phyloP scores from a whole-genome alignment of 2,888 invertebrate genomes.

The Drosophila birchii region DNA sequence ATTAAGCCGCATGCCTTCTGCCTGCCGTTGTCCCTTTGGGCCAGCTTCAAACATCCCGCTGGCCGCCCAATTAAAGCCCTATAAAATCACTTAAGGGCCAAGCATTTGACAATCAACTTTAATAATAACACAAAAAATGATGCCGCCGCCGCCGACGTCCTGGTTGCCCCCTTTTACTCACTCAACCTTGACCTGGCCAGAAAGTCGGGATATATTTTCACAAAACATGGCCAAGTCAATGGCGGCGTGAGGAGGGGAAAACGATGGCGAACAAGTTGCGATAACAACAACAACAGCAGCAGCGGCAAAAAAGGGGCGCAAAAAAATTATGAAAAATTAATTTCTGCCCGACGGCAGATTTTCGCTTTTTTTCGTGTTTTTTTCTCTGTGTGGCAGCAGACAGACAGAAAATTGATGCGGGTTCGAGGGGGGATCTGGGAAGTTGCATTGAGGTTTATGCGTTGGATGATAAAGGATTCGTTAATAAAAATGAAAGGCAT shows the following conservation, averaged over 20 bases:
- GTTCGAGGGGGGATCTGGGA: constrained; percentile 53
- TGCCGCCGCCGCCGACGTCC: background rate
- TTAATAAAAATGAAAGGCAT: constrained; percentile 38
- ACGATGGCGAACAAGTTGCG: constrained; percentile 72
- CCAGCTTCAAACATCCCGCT: constrained; percentile 56
- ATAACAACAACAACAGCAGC: constrained; percentile 62
- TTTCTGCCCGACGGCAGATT: constrained; percentile 76
- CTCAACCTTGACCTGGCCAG: constrained; percentile 70
- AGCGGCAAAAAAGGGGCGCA: constrained; percentile 65
- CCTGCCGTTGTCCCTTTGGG: constrained; percentile 25
- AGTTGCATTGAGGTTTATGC: constrained; percentile 62
- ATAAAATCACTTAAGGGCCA: constrained; percentile 75
- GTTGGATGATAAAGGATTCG: constrained; percentile 47
- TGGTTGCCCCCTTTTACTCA: constrained; percentile 22
- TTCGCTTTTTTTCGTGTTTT: constrained; percentile 40
- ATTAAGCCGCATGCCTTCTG: constrained; percentile 70
- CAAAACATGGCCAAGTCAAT: constrained; percentile 53
- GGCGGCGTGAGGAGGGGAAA: constrained; percentile 10
- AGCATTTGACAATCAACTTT: constrained; percentile 78
- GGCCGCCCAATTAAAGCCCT: constrained; percentile 73
- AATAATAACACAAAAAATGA: constrained; percentile 66
- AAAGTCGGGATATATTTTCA: constrained; percentile 43
- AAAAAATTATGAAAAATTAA: constrained; percentile 81
- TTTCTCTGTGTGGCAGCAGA: constrained; percentile 44
- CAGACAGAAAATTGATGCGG: constrained; percentile 69